Conservation (phyloP, 1,140 invertebrate genomes). For the Macrosteles quadrilineatus region DNA sequence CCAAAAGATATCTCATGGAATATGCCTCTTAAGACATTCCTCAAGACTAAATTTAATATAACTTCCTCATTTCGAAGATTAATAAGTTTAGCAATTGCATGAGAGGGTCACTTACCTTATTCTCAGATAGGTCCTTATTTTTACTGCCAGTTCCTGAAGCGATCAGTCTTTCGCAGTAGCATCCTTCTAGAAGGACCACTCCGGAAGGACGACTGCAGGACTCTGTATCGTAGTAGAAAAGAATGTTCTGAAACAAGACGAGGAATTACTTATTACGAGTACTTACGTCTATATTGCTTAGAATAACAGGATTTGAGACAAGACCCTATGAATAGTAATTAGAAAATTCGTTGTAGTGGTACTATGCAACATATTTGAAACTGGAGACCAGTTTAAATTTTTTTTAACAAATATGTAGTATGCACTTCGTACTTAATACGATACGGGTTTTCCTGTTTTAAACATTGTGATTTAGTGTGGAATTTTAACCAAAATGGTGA, state of each 20-base stretch:
- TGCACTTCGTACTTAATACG: too few relatives aligned
- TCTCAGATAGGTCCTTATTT: constrained; percentile 56
- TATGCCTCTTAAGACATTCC: too few relatives aligned
- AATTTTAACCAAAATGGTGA: too few relatives aligned
- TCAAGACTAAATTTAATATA: too few relatives aligned
- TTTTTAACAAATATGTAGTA: too few relatives aligned
- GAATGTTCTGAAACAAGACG: constrained; percentile 66
- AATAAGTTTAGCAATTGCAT: too few relatives aligned
- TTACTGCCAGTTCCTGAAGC: constrained; percentile 50
- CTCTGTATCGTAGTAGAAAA: constrained; percentile 91
- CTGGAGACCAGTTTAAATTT: too few relatives aligned
- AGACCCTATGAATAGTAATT: not conserved
- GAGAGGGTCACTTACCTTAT: constrained; percentile 59
- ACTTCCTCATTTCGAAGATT: too few relatives aligned
- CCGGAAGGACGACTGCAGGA: constrained; percentile 74
- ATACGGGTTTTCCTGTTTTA: too few relatives aligned
- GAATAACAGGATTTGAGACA: not conserved
- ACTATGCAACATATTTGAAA: constrained; percentile 27
- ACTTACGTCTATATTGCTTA: not conserved
- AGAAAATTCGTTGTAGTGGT: not conserved
- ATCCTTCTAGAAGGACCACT: constrained; percentile 84
- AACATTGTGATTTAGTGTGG: too few relatives aligned
- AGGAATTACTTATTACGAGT: not conserved
- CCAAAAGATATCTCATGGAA: too few relatives aligned
- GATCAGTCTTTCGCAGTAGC: constrained; percentile 82